Evolutionary conservation across 2,797 vertebrate genomes (phyloP), one percentile per base, ranked within the genome.

Genomic region (Enteromius mattozi): DNA sequence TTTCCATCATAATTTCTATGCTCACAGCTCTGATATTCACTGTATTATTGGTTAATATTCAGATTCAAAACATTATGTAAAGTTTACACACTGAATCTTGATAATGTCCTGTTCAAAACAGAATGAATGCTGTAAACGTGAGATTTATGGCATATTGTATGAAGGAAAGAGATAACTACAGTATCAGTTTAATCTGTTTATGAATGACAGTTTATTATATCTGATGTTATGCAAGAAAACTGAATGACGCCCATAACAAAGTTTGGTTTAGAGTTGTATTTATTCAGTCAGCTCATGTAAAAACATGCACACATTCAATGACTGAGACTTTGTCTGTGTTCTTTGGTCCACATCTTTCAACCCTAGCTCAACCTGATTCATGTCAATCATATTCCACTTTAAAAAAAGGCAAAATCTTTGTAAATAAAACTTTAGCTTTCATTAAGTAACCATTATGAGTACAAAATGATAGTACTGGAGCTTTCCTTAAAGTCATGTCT

Each of bases 271-370:
- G 9, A 40, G 17, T 76, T 76, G 10, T 19, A 63, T 51, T 83
- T 83, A 83, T 83, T 83, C 45, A 19, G 45, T 66, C 45, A 76
- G 61, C 61, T 75, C 59, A 56, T 33, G 45, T 66, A 76, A 54
- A 82, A 83, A 76, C 59, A 75, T 35, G 13, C 35, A 74, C 54
- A 74, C 12, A 27, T 66, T 66, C 42, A 82, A 8, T 6, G 59
- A 37, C 21, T 37, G 27, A 82, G 42, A 75, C 71, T 10, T 40
- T 4, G 1, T 27, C n/a, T 19, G 30, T 83, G 19, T 16, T 83
- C 45, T 77, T 83, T 83, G 81, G 72, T 76, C 59, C 61, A 40
- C 21, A 40, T 76, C 33, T n/a, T 54, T 76, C 72, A 66, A 65
- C 56, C 14, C 61, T 19, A 40, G 21, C 14, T 65, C 4, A 63